Evolutionary conservation across 2,797 vertebrate species (phyloP).

Genomic region (Pangasius djambal): DNA sequence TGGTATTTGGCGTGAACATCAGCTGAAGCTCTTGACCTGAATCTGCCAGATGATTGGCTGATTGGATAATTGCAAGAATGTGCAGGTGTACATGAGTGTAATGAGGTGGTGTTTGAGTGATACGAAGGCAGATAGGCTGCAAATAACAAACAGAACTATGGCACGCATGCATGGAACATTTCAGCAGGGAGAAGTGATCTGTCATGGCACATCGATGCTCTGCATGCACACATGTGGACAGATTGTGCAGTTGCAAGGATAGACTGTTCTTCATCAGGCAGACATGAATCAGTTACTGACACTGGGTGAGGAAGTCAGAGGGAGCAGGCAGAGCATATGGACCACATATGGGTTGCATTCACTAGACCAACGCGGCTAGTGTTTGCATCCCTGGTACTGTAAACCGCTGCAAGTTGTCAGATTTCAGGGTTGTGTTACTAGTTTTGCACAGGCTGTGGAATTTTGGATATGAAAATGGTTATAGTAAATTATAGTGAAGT

Average conservation of each 20-base stretch:
- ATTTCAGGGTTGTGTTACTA: constrained; percentile 19
- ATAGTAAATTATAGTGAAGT: constrained; percentile 35
- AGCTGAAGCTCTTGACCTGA: no score
- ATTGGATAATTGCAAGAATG: background rate
- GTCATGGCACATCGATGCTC: background rate
- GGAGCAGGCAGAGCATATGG: constrained; percentile 3
- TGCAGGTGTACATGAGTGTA: background rate
- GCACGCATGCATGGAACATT: background rate
- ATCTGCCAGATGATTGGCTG: background rate
- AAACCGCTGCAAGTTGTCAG: background rate
- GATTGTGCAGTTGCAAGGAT: background rate
- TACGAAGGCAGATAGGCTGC: background rate
- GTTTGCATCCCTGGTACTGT: background rate
- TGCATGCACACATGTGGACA: background rate
- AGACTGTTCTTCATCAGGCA: background rate
- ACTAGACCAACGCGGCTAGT: background rate
- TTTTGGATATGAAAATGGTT: constrained; percentile 20
- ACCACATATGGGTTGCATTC: background rate
- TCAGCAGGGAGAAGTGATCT: background rate
- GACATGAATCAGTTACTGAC: constrained; percentile 19
- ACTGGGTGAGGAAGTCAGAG: constrained; percentile 4
- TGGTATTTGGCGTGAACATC: no score
- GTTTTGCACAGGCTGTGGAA: constrained; percentile 16
- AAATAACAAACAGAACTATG: background rate
- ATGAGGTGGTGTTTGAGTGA: constrained; percentile 15